phyloP scores from a whole-genome alignment of 2,888 invertebrate species.

The Congeria kusceri region DNA sequence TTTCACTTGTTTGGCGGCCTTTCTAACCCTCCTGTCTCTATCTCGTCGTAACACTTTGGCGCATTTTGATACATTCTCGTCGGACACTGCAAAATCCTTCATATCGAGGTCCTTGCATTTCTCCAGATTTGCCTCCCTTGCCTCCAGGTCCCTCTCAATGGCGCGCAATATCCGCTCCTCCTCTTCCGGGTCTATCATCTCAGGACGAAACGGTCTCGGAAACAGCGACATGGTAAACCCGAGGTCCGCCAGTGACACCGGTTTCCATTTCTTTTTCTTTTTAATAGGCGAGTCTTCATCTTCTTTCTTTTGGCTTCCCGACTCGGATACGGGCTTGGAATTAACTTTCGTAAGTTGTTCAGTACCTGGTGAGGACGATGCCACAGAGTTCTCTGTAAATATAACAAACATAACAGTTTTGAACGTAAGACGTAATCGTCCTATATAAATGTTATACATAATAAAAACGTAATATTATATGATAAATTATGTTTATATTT shows the following conservation, averaged over 20 bases:
- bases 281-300: constrained; percentile 2
- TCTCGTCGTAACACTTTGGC: constrained; percentile 65
- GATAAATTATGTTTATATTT: too few species aligned
- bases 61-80: constrained; percentile 57
- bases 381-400: too few species aligned
- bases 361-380: too few species aligned
- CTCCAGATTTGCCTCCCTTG: constrained; percentile 51
- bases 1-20: constrained; percentile 79
- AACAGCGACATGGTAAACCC: constrained; percentile 75
- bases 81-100: constrained; percentile 38
- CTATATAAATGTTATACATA: too few species aligned
- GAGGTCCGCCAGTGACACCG: constrained; percentile 56
- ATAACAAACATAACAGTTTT: too few species aligned
- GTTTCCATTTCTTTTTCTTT: constrained; percentile 75
- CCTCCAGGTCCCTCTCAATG: constrained; percentile 51
- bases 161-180: constrained; percentile 47
- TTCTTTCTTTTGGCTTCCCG: not conserved
- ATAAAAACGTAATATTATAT: too few species aligned
- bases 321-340: too few species aligned
- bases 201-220: constrained; percentile 62
- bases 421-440: too few species aligned
- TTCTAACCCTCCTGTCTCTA: constrained; percentile 68
- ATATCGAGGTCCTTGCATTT: constrained; percentile 57
- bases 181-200: constrained; percentile 47
- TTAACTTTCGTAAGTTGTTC: too few species aligned